Evolutionary conservation across 2,888 invertebrate genomes (phyloP).

Genomic region (Thymelicus sylvestris): DNA sequence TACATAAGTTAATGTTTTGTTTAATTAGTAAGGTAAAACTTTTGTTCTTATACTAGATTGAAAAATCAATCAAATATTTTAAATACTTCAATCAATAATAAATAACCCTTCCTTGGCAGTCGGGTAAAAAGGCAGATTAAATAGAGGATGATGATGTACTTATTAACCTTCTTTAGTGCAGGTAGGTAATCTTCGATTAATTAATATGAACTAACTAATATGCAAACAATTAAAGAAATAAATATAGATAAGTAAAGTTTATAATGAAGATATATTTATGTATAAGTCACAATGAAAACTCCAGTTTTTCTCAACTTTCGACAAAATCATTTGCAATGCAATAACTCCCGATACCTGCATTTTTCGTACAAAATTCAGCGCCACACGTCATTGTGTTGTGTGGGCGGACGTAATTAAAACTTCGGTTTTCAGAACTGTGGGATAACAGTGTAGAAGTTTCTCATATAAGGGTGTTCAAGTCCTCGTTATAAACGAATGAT

Average conservation of each 20-base stretch:
- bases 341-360: slow-evolving; percentile 14
- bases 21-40: no score
- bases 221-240: no score
- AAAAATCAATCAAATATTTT: no score
- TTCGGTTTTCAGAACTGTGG: slow-evolving; percentile 25
- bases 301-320: not conserved
- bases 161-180: no score
- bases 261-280: not conserved
- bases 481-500: slow-evolving; percentile 31
- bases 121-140: no score
- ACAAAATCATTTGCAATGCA: not conserved
- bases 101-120: no score
- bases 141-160: no score
- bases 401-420: slow-evolving; percentile 34
- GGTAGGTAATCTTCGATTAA: no score
- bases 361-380: slow-evolving; percentile 11
- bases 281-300: not conserved
- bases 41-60: no score
- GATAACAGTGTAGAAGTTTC: slow-evolving; percentile 12
- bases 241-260: not conserved
- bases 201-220: no score
- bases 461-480: slow-evolving; percentile 24
- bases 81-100: no score
- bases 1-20: not conserved
- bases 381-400: slow-evolving; percentile 23